Evolutionary conservation across 1,140 invertebrate genomes (phyloP).

Genomic region (Zaprionus africanus): DNA sequence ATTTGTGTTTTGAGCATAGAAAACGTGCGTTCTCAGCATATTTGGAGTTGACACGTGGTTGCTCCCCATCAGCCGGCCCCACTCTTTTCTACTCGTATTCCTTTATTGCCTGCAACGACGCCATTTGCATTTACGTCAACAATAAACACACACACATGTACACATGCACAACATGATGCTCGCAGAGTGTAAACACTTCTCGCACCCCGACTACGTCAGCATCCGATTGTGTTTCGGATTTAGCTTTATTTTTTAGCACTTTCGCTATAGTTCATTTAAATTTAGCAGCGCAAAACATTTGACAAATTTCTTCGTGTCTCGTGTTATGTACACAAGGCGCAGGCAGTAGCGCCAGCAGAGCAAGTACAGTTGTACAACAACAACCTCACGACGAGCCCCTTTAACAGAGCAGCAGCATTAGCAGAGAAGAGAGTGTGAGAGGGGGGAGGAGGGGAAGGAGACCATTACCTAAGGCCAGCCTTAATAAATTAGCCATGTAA

Average conservation of each 20-base stretch:
- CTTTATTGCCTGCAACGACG: slow-evolving; percentile 32
- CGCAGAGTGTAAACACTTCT: slow-evolving; percentile 4
- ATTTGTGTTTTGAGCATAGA: slow-evolving; percentile 12
- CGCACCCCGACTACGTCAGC: slow-evolving; percentile 37
- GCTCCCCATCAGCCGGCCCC: neutral
- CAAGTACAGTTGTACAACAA: slow-evolving; percentile 71
- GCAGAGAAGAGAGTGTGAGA: neutral
- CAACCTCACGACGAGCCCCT: slow-evolving; percentile 59
- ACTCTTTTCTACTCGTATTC: slow-evolving; percentile 1
- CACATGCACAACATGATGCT: slow-evolving; percentile 9
- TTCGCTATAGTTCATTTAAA: slow-evolving; percentile 70
- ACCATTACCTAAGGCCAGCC: slow-evolving; percentile 21
- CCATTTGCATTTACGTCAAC: slow-evolving; percentile 55
- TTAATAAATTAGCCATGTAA: slow-evolving; percentile 25
- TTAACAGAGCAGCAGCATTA: neutral
- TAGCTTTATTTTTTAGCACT: slow-evolving; percentile 18
- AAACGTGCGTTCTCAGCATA: slow-evolving; percentile 57
- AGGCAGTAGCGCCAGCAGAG: neutral
- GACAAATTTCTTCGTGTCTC: slow-evolving; percentile 51
- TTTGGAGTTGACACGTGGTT: slow-evolving; percentile 48
- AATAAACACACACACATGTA: slow-evolving; percentile 14
- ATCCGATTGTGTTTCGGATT: slow-evolving; percentile 25
- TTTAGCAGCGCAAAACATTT: slow-evolving; percentile 68
- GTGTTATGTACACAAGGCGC: slow-evolving; percentile 28
- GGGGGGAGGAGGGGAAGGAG: neutral